Evolutionary conservation across 1,140 invertebrate species (phyloP), one percentile per base, ranked within the genome.

Genomic region (Varroa destructor): DNA sequence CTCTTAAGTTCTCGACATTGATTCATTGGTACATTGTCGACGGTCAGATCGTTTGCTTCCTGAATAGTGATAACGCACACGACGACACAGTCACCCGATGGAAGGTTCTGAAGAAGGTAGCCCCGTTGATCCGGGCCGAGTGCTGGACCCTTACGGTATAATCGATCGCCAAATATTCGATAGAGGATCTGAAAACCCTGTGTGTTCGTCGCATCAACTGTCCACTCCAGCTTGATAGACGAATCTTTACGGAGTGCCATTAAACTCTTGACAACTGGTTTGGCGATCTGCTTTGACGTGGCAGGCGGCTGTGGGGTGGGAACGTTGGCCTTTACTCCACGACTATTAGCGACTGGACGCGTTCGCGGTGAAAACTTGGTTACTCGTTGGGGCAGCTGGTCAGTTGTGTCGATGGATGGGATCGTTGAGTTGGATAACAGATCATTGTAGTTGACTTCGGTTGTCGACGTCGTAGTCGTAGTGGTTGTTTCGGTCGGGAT

Each of bases 21-120:
- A 43, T 84, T 84, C 78, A 87, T 88, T 1, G 89, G 90, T 37
- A 93, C 89, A 55, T 86, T 88, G 72, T 89, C 88, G 14, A 89
- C 89, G 37, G 87, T 90, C 0, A 91, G 55, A 6, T 56, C 85
- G 78, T 89, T 86, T 12, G 87, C 85, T 75, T 92, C 89, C 79
- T 93, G 90, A 72, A 92, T 80, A 6, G 71, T 76, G 8, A 77
- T 88, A 1, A 93, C 90, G 78, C 91, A 93, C 43, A 93, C 90
- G 37, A 94, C 87, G 58, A 94, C 89, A 76, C 90, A 93, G 82
- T 93, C 89, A 83, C 89, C 88, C 3, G 87, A 84, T 0, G 91
- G 91, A 70, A 93, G 89, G 77, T 91, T 92, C 80, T 90, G 91
- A 61, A 93, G 91, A 80, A 89, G 91, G 77, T 93, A 93, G 79